Percentiles rank a stretch among this genome's conserved stretches.
These are phyloP conservation scores for Hermatobates lingyangjiaoensis DNA, from an alignment of 1,140 invertebrate species.

Conservation along the genomic window DNA sequence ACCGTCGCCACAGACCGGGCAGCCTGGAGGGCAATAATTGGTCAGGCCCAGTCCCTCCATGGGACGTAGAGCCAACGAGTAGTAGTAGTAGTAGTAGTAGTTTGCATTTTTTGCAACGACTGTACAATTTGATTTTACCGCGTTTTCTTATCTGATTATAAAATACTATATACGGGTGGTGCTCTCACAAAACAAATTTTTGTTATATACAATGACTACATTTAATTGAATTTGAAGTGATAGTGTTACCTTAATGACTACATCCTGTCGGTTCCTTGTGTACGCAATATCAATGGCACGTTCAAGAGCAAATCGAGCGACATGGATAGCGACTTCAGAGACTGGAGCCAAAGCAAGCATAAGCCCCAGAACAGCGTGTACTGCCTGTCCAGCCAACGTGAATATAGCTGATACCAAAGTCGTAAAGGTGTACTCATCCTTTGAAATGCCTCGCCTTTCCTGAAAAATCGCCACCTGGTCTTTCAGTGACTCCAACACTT, in stretches of 20 bases:
- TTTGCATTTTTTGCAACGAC: too few relatives aligned
- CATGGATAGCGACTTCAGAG: conserved; percentile 3
- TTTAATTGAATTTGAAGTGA: too few relatives aligned
- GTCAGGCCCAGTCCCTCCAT: too few relatives aligned
- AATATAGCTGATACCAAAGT: conserved; percentile 3
- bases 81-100: too few relatives aligned
- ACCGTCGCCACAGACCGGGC: too few relatives aligned
- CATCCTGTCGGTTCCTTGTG: not conserved
- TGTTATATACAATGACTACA: too few relatives aligned
- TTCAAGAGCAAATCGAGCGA: conserved; percentile 1
- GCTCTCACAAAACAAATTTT: too few relatives aligned
- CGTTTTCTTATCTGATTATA: too few relatives aligned
- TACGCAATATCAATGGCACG: not conserved
- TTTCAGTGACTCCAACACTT: not conserved
- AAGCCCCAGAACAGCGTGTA: conserved; percentile 2
- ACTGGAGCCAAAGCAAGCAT: conserved; percentile 5
- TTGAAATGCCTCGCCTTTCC: conserved; percentile 7
- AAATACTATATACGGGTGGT: too few relatives aligned
- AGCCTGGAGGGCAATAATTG: too few relatives aligned
- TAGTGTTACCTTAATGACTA: not conserved
- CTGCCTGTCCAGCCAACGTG: not conserved
- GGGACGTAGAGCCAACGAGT: too few relatives aligned
- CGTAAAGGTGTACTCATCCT: conserved; percentile 1
- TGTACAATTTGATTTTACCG: too few relatives aligned
- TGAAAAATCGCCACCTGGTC: conserved; percentile 4